Percentiles rank a stretch among this genome's conserved stretches.
Evolutionary conservation across 2,113 vertebrate genomes (phyloP).

Genomic region (Mustela nigripes): DNA sequence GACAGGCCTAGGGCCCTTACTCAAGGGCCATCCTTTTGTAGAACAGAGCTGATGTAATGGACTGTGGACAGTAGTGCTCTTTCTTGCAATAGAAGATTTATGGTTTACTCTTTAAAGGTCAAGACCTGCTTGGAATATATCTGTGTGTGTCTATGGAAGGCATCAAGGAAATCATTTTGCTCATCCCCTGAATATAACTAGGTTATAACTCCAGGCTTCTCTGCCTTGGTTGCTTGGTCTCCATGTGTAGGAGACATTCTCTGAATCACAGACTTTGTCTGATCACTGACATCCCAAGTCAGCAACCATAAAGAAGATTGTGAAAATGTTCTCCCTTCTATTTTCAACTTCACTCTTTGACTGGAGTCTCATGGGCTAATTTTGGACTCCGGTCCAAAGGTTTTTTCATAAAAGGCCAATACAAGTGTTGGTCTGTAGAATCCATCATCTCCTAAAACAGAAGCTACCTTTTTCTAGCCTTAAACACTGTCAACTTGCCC

Average conservation of each 20-base stretch:
- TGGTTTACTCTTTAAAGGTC: conserved; percentile 37
- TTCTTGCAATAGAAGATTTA: not conserved
- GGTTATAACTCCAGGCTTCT: not conserved
- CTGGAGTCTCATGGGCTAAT: not conserved
- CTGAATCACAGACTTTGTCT: not conserved
- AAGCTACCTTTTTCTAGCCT: not conserved
- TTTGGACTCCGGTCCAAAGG: not conserved
- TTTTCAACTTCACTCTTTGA: not conserved
- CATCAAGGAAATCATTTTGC: not conserved
- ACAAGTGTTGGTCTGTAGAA: not conserved
- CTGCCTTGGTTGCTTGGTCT: not conserved
- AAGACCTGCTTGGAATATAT: not conserved
- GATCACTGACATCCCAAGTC: not conserved
- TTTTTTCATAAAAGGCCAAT: conserved; percentile 37
- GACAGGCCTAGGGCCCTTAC: not conserved
- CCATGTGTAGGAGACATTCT: not conserved
- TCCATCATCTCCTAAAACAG: not conserved
- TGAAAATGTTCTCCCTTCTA: not conserved
- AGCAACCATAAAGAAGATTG: not conserved
- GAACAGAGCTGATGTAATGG: not conserved
- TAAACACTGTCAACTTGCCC: not conserved
- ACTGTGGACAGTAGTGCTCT: not conserved
- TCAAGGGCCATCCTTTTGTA: not conserved
- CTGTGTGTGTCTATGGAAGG: not conserved
- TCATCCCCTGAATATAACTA: not conserved